phyloP scores from a whole-genome alignment of 1,140 invertebrate species.

The Drosophila kepulauana region DNA sequence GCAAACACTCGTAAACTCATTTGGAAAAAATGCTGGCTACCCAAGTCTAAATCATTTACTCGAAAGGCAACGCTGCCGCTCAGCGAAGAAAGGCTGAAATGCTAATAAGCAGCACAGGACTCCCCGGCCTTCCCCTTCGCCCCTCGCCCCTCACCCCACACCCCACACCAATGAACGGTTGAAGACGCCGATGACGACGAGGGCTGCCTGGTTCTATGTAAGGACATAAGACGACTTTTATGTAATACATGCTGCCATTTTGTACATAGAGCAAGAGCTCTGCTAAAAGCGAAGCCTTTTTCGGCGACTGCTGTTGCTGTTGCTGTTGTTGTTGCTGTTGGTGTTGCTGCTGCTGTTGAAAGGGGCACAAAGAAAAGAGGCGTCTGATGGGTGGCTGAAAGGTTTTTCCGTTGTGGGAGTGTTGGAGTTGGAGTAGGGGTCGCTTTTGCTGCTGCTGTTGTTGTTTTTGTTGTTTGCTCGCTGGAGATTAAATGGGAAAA shows the following conservation, averaged over 20 bases:
- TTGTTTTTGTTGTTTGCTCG: constrained; percentile 74
- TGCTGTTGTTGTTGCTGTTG: constrained; percentile 43
- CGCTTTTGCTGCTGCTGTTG: constrained; percentile 5
- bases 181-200: constrained; percentile 8
- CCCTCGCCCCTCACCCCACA: background rate
- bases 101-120: constrained; percentile 75
- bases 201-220: constrained; percentile 46
- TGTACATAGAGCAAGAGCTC: constrained; percentile 55
- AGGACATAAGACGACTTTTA: constrained; percentile 76
- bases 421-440: background rate
- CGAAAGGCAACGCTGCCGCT: constrained; percentile 53
- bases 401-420: constrained; percentile 19
- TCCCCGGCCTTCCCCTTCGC: background rate
- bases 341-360: constrained; percentile 58
- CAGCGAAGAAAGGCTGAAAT: constrained; percentile 78
- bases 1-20: constrained; percentile 83
- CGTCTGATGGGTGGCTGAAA: constrained; percentile 51
- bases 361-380: constrained; percentile 78
- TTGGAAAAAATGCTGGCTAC: constrained; percentile 60
- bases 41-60: constrained; percentile 78
- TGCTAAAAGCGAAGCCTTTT: constrained; percentile 70
- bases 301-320: constrained; percentile 53
- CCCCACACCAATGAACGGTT: no score
- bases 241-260: constrained; percentile 74
- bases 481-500: constrained; percentile 81